Base-by-base conservation (phyloP, 2,797 vertebrate species). In the Sitta carolinensis region DNA sequence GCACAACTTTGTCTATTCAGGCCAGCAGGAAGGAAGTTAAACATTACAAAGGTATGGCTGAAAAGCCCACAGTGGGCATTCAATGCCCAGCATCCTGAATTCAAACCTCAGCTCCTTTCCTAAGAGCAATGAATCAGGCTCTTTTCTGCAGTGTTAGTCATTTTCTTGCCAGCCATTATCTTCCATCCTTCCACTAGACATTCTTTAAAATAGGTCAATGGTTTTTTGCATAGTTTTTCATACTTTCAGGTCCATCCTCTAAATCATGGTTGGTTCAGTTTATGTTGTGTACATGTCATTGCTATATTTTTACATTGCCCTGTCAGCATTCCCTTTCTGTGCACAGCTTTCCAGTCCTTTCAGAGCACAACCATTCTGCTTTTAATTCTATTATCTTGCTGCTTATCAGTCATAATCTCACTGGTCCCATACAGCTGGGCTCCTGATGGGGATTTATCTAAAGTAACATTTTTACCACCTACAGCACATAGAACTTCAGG, bases 161-260 rank as follows among this genome's bases (percentile, higher is more conserved):
- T 63, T 55, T 42, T 73, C 25, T 27, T 83, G 55, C 11, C 38
- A 86, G 47, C 13, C 29, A 43, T 51, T 26, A 18, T 38, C 12
- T 21, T 57, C 51, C 62, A 32, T 7, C 1, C 0, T 43, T 68
- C 27, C n/a, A 42, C 14, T 27, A 63, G 19, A 27, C 6, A 16
- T 48, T 30, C 32, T 59, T 73, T 89, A 50, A 73, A 58, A 77
- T 4, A 81, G 12, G 19, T 38, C 45, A 82, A 19, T 34, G 43
- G 26, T 10, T 59, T 87, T 40, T 55, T 67, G 25, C 36, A 64
- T 14, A 63, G 17, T 4, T 72, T 91, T 68, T 73, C 47, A 26
- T 38, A 23, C 25, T 78, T 74, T 84, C 40, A 78, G 59, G 25
- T 26, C 32, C 42, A 64, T 67, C 58, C 70, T 81, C 48, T 81